These are phyloP conservation scores for Caenorhabditis imperialis DNA, from an alignment of 2,888 invertebrate species.

Conservation along the genomic window DNA sequence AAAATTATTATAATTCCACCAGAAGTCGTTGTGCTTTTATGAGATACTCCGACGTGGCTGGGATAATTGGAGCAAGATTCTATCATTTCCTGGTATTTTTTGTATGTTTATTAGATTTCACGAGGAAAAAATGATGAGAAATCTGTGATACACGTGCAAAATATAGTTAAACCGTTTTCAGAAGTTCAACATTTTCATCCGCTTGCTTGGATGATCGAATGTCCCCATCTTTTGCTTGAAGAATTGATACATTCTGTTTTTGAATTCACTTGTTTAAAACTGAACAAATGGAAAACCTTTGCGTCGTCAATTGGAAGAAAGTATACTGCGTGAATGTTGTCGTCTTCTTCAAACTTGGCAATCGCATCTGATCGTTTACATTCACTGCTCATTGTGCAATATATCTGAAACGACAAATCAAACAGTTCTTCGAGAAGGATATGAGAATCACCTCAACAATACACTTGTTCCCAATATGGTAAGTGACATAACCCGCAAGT, in stretches of 20 bases:
- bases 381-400: constrained; percentile 12
- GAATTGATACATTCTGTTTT: no score
- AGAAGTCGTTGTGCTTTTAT: no score
- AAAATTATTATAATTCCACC: no score
- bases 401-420: constrained; percentile 18
- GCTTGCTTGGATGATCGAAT: no score
- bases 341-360: constrained; percentile 16
- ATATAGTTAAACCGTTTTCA: constrained; percentile 13
- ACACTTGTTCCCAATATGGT: constrained; percentile 39
- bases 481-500: constrained; percentile 27
- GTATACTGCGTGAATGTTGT: constrained; percentile 19
- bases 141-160: no score
- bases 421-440: background rate
- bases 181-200: constrained; percentile 5
- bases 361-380: constrained; percentile 4
- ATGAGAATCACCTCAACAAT: constrained; percentile 32
- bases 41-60: no score
- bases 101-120: no score
- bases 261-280: no score
- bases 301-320: constrained; percentile 19
- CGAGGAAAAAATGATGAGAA: no score
- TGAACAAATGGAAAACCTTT: background rate
- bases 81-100: no score
- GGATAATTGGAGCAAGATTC: no score
- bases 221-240: no score